These are phyloP conservation scores for Leucoraja ocellata DNA, from an alignment of 2,797 vertebrate genomes.

Conservation along the genomic window DNA sequence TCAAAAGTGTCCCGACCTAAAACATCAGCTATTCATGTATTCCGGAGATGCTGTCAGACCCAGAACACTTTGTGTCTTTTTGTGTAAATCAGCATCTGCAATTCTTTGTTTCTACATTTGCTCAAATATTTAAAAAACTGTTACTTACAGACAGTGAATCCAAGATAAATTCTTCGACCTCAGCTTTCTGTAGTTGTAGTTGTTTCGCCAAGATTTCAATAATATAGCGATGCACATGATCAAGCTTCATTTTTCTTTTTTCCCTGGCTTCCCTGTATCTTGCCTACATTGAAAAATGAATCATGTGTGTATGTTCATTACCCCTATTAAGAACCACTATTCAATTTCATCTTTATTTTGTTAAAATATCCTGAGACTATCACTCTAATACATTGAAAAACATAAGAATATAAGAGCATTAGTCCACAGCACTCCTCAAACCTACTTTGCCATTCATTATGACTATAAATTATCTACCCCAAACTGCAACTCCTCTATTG, in stretches of 20 bases:
- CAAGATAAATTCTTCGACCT: slow-evolving; percentile 67
- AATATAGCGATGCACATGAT: slow-evolving; percentile 62
- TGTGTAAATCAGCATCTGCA: too few species aligned
- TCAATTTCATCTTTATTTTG: background rate
- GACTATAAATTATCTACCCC: too few species aligned
- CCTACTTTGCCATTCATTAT: too few species aligned
- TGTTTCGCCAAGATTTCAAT: slow-evolving; percentile 60
- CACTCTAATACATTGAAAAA: background rate
- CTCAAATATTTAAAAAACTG: background rate
- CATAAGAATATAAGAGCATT: too few species aligned
- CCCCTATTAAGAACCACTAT: background rate
- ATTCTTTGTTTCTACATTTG: too few species aligned
- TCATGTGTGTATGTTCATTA: background rate
- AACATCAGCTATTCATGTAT: too few species aligned
- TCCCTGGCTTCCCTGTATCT: slow-evolving; percentile 62
- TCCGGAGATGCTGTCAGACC: too few species aligned
- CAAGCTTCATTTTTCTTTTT: slow-evolving; percentile 55
- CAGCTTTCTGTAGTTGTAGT: slow-evolving; percentile 52
- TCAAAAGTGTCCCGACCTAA: too few species aligned
- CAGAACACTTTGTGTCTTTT: too few species aligned
- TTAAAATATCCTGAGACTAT: background rate
- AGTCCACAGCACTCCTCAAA: too few species aligned
- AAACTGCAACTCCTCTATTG: too few species aligned
- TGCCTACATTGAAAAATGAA: slow-evolving; percentile 50
- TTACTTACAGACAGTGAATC: slow-evolving; percentile 65